These are phyloP conservation scores for Aproaerema taeniolella DNA, from an alignment of 2,888 invertebrate genomes.

Conservation along the genomic window DNA sequence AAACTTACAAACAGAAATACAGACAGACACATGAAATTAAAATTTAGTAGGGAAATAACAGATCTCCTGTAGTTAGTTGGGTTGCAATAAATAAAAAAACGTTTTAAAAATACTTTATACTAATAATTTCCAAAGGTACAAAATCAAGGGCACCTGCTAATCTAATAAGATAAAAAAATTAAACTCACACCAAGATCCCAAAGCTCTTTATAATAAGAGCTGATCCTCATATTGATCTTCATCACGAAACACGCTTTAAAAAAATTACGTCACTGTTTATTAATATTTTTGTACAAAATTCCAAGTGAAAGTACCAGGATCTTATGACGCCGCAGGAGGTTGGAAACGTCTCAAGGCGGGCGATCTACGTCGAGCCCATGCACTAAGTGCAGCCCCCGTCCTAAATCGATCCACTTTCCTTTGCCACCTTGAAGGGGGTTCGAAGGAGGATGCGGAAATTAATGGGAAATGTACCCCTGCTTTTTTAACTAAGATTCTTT, in stretches of 20 bases:
- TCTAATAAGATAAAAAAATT: too few relatives aligned
- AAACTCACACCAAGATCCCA: constrained; percentile 48
- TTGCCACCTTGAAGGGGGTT: constrained; percentile 10
- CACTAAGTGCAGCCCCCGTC: constrained; percentile 54
- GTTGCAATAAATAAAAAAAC: too few relatives aligned
- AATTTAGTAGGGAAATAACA: too few relatives aligned
- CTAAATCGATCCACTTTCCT: constrained; percentile 59
- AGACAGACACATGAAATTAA: too few relatives aligned
- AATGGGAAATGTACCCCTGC: too few relatives aligned
- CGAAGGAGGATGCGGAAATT: too few relatives aligned
- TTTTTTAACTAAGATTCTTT: too few relatives aligned
- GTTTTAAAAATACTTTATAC: too few relatives aligned
- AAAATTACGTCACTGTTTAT: constrained; percentile 5
- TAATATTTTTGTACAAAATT: neutral
- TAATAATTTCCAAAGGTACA: too few relatives aligned
- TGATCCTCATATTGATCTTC: constrained; percentile 30
- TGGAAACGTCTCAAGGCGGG: constrained; percentile 38
- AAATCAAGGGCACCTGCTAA: too few relatives aligned
- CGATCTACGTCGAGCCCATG: constrained; percentile 50
- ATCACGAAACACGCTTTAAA: neutral
- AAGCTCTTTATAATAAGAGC: constrained; percentile 40
- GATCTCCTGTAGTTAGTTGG: too few relatives aligned
- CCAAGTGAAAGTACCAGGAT: constrained; percentile 32
- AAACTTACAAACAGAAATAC: too few relatives aligned
- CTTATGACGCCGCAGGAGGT: constrained; percentile 18